Evolutionary conservation across 2,113 vertebrate genomes (phyloP).

Genomic region (Prinia subflava): DNA sequence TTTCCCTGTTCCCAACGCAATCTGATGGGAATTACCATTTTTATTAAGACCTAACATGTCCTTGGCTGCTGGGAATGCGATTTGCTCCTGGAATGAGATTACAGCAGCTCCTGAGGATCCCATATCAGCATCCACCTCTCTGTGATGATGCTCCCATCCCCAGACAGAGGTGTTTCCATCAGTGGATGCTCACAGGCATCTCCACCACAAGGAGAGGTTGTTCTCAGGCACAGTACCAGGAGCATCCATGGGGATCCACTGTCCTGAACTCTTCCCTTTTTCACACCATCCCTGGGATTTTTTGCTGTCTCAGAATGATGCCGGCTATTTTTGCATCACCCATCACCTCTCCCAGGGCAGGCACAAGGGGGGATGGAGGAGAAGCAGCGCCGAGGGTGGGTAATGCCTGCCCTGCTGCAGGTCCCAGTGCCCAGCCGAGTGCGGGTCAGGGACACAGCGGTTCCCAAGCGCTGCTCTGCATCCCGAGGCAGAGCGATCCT

Average conservation of each 20-base stretch:
- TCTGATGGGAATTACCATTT: conserved; percentile 60
- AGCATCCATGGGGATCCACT: background rate
- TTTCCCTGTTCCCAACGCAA: conserved; percentile 16
- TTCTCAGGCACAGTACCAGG: accelerated
- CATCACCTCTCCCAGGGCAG: background rate
- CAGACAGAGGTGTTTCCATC: background rate
- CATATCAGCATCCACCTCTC: background rate
- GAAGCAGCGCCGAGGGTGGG: accelerated
- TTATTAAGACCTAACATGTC: conserved; percentile 55
- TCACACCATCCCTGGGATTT: background rate
- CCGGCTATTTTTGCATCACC: background rate
- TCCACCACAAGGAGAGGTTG: background rate
- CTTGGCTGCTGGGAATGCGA: conserved; percentile 48
- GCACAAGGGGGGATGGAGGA: background rate
- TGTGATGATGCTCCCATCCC: background rate
- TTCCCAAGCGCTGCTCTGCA: background rate
- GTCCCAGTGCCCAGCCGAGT: background rate
- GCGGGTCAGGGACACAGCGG: accelerated
- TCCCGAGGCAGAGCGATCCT: background rate
- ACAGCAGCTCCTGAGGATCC: background rate
- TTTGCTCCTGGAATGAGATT: conserved; percentile 54
- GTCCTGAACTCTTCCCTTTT: background rate
- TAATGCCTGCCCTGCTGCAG: background rate
- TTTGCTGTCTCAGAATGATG: background rate
- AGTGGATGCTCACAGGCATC: background rate